Base-by-base conservation (phyloP, 2,888 invertebrate genomes). In the Dynastes maya region DNA sequence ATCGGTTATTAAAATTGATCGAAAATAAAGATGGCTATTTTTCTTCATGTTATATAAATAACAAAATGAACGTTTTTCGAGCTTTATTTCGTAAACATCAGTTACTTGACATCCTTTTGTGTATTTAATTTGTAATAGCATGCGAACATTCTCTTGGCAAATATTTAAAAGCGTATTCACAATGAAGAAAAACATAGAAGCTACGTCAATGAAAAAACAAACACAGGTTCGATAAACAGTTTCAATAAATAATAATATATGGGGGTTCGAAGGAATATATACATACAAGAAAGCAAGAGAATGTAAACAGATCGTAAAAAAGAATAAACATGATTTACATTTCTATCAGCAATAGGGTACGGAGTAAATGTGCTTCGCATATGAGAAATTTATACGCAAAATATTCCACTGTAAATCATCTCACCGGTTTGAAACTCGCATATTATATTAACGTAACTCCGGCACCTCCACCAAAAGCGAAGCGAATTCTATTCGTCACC, bases 291-390 rank as follows among this genome's bases (percentile, higher is more conserved):
- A 61, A 74, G 55, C 9, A 58, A 58, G 55, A n/a, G 45, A 45
- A 45, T 45, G 45, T 45, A 55, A 74, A 74, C 72, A 61, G 16
- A 74, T 74, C 27, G 45, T 22, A 45, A 53, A 71, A 53, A 55
- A 13, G 71, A 61, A 74, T 61, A 74, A 68, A 63, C 61, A 74
- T 74, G 72, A 63, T 74, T 74, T 74, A 74, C 72, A 74, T 74
- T 74, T 74, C 72, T 74, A 74, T 61, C 72, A 74, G 22, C 58
- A 49, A n/a, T 45, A 61, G 49, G 9, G n/a, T 55, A 45, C 45
- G 37, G 61, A 72, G 58, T 29, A 61, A 40, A 40, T 74, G 32
- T 32, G 61, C 27, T 13, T 61, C 61, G 55, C 22, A 27, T 72
- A 51, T 45, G 29, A 55, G 55, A 68, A 51, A 63, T 68, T 49